Base-by-base conservation (phyloP, 2,797 vertebrate species). In the Mormyrus proboscirostris region DNA sequence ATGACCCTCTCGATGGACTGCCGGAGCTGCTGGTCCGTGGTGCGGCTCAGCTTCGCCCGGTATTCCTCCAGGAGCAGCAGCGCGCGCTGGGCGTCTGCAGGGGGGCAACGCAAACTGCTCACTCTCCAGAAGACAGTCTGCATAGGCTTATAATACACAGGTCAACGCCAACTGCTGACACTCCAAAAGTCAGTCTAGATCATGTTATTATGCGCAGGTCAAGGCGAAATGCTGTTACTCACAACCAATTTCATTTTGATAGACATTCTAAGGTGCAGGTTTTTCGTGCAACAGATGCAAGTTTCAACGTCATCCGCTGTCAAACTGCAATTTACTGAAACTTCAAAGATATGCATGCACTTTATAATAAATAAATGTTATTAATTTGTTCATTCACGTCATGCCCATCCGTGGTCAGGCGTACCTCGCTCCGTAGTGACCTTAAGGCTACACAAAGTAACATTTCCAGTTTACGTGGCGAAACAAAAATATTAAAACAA, bases 1-100 rank as follows among this genome's bases (percentile, higher is more conserved):
- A 99, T 99, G 93, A 99, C 98, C 59, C 98, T 96, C 95, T 99
- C 98, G 88, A 99, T 97, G 91, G 98, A 99, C 94, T 92, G 95
- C 33, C 97, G 95, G 90, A 99, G 98, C 93, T 97, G 97, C 90
- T 97, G 95, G 92, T 99, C 98, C 94, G 99, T 97, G 0, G 96
- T 94, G 90, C 96, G 97, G 93, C 96, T 96, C 92, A 99, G 96
- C 93, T 97, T 97, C 44, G 96, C 95, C 83, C 97, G 96, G 93
- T 99, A 99, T 51, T 98, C 98, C 95, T 99, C 97, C 95, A 99
- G 95, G 91, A 99, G 97, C 91, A 96, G 92, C 94, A 99, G 95
- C 10, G 98, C 98, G 90, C 98, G 96, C 95, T 97, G 97, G 0
- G 98, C 97, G 91, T 99, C 98, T 99, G 33, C 10, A 76, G 25